Evolutionary conservation across 2,888 invertebrate genomes (phyloP), one percentile per base, ranked within the genome.

Genomic region (Crioceris asparagi): DNA sequence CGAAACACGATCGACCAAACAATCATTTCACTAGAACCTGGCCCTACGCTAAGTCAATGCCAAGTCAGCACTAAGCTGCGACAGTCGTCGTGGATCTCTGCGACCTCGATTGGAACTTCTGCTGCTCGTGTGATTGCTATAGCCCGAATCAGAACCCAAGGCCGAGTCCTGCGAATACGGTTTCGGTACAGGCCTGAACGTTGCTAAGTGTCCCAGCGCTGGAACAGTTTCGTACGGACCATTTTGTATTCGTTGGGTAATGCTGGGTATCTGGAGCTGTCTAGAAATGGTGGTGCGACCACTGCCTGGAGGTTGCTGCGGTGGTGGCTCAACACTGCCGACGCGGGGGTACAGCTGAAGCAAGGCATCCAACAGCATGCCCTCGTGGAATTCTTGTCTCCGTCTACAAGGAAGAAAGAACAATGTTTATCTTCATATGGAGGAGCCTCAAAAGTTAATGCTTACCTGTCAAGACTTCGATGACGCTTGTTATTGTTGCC

Each of bases 111-210:
- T 61, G 17, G 64, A 64, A 10, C 60, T n/a, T n/a, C n/a, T n/a
- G n/a, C n/a, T n/a, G n/a, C 59, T 26, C 3, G 81, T 82, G 54
- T 81, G 79, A 62, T 86, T 84, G 61, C 85, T 86, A 64, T 86
- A 86, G 7, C 86, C 85, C 30, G 85, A 85, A 64, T 86, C 86
- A 6, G 85, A 85, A 18, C 85, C 85, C 48, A 85, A 80, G 3
- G 83, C 83, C 4, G 83, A 83, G 54, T 82, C 81, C 47, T 77
- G 76, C 44, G 77, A 76, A 36, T 77, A 77, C 26, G 76, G 75
- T 53, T 75, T 75, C 6, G 12, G 27, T 23, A 70, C 73, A 57
- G 70, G 71, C 68, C 73, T 72, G 56, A 69, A 77, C 31, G 71
- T 74, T 32, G 74, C 74, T 35, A 75, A 55, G 44, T 77, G 77